Evolutionary conservation across 30 jellyfish, hydroid and myxozoan species (phyloP), one percentile per base, ranked within the genome.

Genomic region (Hydractinia symbiolongicarpus): DNA sequence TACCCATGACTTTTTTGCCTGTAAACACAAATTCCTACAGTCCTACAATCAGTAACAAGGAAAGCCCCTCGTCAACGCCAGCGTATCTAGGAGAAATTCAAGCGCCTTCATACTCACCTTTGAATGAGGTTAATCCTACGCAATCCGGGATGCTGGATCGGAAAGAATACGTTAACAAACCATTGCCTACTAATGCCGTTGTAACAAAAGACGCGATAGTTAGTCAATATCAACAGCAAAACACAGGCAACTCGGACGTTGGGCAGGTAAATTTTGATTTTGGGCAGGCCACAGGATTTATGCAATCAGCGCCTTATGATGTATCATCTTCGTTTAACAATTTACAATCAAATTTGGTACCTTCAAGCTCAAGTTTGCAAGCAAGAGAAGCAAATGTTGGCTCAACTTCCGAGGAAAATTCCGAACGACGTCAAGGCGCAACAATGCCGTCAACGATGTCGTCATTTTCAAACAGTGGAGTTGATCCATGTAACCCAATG

Each of bases 381-480:
- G 9, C 74, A 64, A 6, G 8, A 13, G 19, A n/a, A n/a, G 7
- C 17, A 9, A 7, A 13, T n/a, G 40, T 44, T 7, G 52, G 52
- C 7, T n/a, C 74, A 64, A 51, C 40, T 7, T n/a, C 52, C 40
- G 74, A 64, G 40, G 74, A 64, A 64, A 64, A 4, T 64, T 64
- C 74, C 9, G 52, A 64, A 64, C 9, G 74, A 64, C 74, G 74
- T 64, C 74, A 64, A 64, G 74, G 40, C 40, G 74, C 52, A n/a
- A 64, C 74, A 64, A 64, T 51, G 17, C 8, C 74, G 19, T 64
- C 74, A 13, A 1, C 74, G 0, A n/a, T 6, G 19, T 30, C 44
- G 44, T 30, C 44, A 30, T 30, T 30, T 30, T 30, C 44, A 30
- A 30, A 30, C 44, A 30, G 44, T 30, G 44, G 44, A 2, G 44